Conservation (phyloP, 2,113 vertebrate species). For the Rhinolophus ferrumequinum region DNA sequence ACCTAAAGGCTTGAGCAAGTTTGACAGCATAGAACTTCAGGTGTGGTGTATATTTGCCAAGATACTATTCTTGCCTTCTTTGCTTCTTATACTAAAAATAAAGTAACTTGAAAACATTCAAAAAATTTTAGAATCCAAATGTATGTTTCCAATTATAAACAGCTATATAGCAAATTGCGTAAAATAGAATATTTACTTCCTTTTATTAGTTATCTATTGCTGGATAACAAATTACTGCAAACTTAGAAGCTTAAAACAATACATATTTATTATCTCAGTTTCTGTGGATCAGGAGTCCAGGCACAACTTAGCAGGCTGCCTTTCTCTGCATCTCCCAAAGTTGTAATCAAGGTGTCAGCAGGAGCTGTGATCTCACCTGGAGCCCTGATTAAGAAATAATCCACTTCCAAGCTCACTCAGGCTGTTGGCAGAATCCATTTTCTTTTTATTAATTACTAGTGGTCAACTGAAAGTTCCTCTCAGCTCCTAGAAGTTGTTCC, state of each 20-base stretch:
- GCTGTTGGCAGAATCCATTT: neutral
- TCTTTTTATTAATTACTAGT: neutral
- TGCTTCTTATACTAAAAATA: neutral
- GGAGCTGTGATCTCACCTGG: neutral
- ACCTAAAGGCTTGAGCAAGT: neutral
- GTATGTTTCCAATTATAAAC: neutral
- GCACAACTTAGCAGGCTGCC: neutral
- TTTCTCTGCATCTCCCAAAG: neutral
- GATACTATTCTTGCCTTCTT: neutral
- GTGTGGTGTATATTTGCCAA: neutral
- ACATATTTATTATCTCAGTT: neutral
- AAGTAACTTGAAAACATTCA: slow-evolving; percentile 14
- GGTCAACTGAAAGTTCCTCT: neutral
- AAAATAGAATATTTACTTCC: neutral
- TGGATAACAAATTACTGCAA: slow-evolving; percentile 7
- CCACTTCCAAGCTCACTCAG: neutral
- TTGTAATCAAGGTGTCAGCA: neutral
- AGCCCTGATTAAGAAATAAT: neutral
- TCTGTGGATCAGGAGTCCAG: neutral
- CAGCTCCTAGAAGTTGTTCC: neutral
- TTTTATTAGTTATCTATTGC: neutral
- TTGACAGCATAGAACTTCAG: neutral
- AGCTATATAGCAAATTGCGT: neutral
- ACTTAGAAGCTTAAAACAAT: neutral
- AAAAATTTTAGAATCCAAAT: neutral